Base-by-base conservation (phyloP, 2,797 vertebrate genomes). In the Philypnodon macrostomus region DNA sequence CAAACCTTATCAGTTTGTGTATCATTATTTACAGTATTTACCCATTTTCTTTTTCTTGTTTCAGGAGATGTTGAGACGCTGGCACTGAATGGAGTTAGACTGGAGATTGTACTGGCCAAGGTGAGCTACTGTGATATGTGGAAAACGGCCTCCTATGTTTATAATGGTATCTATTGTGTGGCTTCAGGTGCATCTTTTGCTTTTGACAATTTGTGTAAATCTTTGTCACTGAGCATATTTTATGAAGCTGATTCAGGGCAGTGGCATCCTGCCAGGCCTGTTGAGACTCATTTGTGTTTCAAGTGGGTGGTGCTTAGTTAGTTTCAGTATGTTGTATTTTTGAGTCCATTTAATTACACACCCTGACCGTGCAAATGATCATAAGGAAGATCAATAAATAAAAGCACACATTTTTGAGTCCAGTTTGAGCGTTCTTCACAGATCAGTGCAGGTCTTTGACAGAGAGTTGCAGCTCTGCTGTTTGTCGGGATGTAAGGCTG, bases 51-150 rank as follows among this genome's bases (percentile, higher is more conserved):
- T 27, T 30, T 51, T 78, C 39, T 77, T 50, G 44, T 84, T 77
- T 44, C 70, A 85, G 84, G 81, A 78, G 52, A 79, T 73, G 80
- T 72, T 45, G 16, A 73, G 59, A 69, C 69, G 63, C 51, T 82
- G 60, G 64, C 64, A 62, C 73, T 85, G 80, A 63, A 80, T 81
- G 83, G 75, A 76, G 76, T 69, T 84, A 69, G 60, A 79, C 67
- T 69, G 63, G 67, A 59, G 57, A 48, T 78, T 75, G 57, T 68
- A 35, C 70, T 68, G 67, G 66, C 70, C 67, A 71, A 88, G 84
- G 87, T 89, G 65, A 85, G 82, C 50, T 26, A 42, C 17, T 33
- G 9, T 34, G 2, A 30, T n/a, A n/a, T n/a, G n/a, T n/a, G n/a
- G n/a, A n/a, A n/a, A n/a, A n/a, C n/a, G n/a, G n/a, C n/a, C n/a